Evolutionary conservation across 2,797 vertebrate species (phyloP), one percentile per base, ranked within the genome.

Genomic region (Chaetodon trifasciatus): DNA sequence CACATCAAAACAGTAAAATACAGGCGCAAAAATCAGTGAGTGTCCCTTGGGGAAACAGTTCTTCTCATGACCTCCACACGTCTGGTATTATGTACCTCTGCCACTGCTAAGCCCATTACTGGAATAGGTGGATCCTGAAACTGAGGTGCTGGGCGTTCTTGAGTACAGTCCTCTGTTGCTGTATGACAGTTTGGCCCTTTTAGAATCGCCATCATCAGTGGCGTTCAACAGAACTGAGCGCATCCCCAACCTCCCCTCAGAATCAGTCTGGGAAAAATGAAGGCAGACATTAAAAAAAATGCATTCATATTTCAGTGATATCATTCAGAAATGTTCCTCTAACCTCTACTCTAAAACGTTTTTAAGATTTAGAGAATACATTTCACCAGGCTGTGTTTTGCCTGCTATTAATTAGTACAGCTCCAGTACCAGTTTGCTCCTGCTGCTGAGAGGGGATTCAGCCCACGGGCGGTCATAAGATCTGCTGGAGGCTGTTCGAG

Each of bases 131-230:
- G 92, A 96, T 94, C 96, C 96, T 82, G 96, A 89, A 77, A 94
- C 84, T 49, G 97, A 96, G 84, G 94, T 94, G 94, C 95, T 93
- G 28, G 96, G 32, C 4, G 92, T 93, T 85, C 94, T 95, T 15
- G 95, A 93, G 92, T 96, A 98, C 44, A 96, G 94, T 52, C 96
- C 91, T 92, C 95, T 93, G 81, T 93, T 96, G 86, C 91, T 94
- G 94, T 96, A 98, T 2, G 97, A 97, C 69, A 99, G 94, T 88
- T 99, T 99, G 90, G 97, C 97, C 92, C 98, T 96, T 95, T 99
- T 99, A 66, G 97, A 96, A 86, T 99, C 97, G 6, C 95, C 96
- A 79, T 99, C 97, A 80, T 96, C 96, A 55, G 93, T 94, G 74
- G 95, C 90, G 73, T 93, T 96, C 75, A 97, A 95, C 50, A 97